A percentile compares a stretch with the other conserved stretches of the same genome.
phyloP scores from a whole-genome alignment of 35 echinoderm and acorn worm genomes.

The Heliocidaris erythrogramma region DNA sequence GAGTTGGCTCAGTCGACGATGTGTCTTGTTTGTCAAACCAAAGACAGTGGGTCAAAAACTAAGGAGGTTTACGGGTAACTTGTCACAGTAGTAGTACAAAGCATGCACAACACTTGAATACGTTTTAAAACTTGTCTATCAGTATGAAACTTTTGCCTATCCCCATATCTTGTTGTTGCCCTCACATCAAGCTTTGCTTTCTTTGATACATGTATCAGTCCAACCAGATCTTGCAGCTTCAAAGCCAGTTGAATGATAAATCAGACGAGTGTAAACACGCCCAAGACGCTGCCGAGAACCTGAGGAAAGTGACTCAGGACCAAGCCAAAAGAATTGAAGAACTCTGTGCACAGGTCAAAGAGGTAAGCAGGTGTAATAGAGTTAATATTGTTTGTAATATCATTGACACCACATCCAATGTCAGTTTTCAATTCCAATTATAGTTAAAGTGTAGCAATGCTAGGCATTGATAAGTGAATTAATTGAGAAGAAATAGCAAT shows the following conservation, averaged over 20 bases:
- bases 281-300: slow-evolving; percentile 46
- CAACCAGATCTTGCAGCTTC: slow-evolving; percentile 77
- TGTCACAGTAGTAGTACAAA: too few relatives aligned
- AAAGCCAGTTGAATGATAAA: slow-evolving; percentile 66
- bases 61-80: too few relatives aligned
- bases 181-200: neutral
- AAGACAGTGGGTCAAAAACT: too few relatives aligned
- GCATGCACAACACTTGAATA: neutral
- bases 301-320: slow-evolving; percentile 59
- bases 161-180: neutral
- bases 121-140: neutral
- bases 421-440: too few relatives aligned
- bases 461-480: too few relatives aligned
- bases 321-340: slow-evolving; percentile 75
- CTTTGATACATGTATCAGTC: slow-evolving; percentile 70
- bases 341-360: slow-evolving; percentile 66
- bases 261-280: slow-evolving; percentile 79
- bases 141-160: neutral
- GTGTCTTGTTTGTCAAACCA: too few relatives aligned
- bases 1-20: too few relatives aligned
- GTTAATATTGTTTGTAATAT: too few relatives aligned
- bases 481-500: too few relatives aligned
- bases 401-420: too few relatives aligned
- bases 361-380: slow-evolving; percentile 49
- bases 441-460: too few relatives aligned